Conservation (phyloP, 2,888 invertebrate genomes). For the Zaprionus lineosus region DNA sequence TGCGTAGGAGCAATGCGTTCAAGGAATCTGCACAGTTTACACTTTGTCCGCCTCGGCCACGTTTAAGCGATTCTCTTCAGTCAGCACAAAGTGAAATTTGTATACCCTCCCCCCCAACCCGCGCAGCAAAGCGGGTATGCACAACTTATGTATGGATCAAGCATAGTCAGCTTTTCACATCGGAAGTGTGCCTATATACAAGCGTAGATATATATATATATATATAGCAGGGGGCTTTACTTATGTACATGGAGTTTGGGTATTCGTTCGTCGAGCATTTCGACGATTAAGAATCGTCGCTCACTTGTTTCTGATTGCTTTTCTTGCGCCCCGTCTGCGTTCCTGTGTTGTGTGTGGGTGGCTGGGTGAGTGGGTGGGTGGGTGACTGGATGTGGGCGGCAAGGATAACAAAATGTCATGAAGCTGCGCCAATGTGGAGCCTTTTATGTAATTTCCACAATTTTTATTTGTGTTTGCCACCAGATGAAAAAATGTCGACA, state of each 20-base stretch:
- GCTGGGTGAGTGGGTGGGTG: slow-evolving; percentile 17
- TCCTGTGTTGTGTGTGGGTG: not conserved
- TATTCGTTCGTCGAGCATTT: slow-evolving; percentile 17
- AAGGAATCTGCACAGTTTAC: slow-evolving; percentile 47
- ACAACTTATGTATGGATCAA: not conserved
- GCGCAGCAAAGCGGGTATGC: slow-evolving; percentile 7
- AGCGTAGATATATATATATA: not conserved
- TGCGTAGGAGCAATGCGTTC: slow-evolving; percentile 46
- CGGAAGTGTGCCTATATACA: not conserved
- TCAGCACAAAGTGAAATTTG: slow-evolving; percentile 36
- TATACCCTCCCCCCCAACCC: not conserved
- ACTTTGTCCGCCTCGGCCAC: slow-evolving; percentile 30
- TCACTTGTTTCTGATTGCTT: slow-evolving; percentile 38
- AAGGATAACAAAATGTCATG: slow-evolving; percentile 73
- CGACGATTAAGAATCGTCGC: not conserved
- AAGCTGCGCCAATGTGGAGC: slow-evolving; percentile 75
- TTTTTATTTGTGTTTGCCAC: slow-evolving; percentile 57
- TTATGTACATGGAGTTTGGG: not conserved
- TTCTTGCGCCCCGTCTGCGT: slow-evolving; percentile 12
- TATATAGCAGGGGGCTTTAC: not conserved
- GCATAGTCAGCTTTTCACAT: too few species aligned
- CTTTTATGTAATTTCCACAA: slow-evolving; percentile 70
- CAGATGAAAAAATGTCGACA: slow-evolving; percentile 15
- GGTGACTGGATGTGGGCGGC: slow-evolving; percentile 16
- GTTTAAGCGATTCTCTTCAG: slow-evolving; percentile 28